Evolutionary conservation across 2,888 invertebrate species (phyloP), one percentile per base, ranked within the genome.

Genomic region (Pantelozetes paolii): DNA sequence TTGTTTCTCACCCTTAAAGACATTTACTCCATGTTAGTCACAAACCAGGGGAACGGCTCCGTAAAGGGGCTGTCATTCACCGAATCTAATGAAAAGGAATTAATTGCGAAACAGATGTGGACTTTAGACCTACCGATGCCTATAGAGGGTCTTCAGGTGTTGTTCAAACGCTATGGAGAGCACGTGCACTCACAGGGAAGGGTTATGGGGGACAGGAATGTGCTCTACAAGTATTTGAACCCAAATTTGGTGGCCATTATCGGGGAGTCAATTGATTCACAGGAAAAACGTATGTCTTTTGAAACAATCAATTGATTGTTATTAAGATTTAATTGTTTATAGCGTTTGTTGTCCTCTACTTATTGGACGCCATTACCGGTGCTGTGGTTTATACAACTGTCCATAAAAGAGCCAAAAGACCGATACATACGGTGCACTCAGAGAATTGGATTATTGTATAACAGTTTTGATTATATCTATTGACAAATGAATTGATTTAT

Each of bases 141-240:
- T 18, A 88, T 89, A 79, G 79, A 76, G 42, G 80, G 83, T 18
- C 81, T 81, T 18, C 79, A 81, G 26, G 80, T 83, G 6, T 80
- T 80, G 23, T 77, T 79, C 9, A 83, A 83, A 77, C 78, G 81
- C 74, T 76, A 79, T 64, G 70, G 57, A 20, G 79, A 79, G 59
- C 78, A 77, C 59, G 78, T 79, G 30, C 79, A 79, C 57, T 78
- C 78, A 18, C 94, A 95, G 81, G 99, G 98, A 30, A 87, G 94
- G 78, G 97, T 97, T 71, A 85, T 98, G 78, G 90, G 91, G 45
- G 98, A 99, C 85, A 87, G 99, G 77, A 93, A 93, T 79, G 99
- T 99, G 72, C 87, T 98, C 48, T 99, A 99, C 85, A 99, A 99
- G 84, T 98, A 99, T 83, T 87, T 92, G 78, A 99, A 99, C 86